Evolutionary conservation across 1,140 invertebrate species (phyloP), one percentile per base, ranked within the genome.

Genomic region (Drosophila bocqueti): DNA sequence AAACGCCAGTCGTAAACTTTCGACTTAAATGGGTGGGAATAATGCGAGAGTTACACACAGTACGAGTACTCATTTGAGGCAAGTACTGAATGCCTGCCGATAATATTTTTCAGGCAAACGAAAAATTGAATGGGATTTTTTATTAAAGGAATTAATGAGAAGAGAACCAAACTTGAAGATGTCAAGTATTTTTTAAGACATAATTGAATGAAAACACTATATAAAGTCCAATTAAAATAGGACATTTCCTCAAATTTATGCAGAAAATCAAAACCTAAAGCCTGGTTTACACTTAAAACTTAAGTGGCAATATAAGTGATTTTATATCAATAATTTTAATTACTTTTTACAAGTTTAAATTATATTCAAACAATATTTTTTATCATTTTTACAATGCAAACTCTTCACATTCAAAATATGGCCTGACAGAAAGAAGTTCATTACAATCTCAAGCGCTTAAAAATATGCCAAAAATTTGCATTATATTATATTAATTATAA

Each of bases 1-100:
- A 87, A 87, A 89, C 54, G 73, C 67, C 54, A 62, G 64, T 79
- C 76, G 81, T 87, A 86, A 86, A 86, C 66, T 76, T 79, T 67
- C 62, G 58, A 60, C 75, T 78, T 31, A 38, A 73, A 67, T 34
- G 60, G 59, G 42, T 74, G 52, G 38, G 58, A 64, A 54, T 52
- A 47, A 59, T 26, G 52, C 15, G 46, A 18, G 26, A 40, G 21
- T 55, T 29, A 50, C 31, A 4, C 52, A 55, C 45, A 76, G 62
- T 61, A 47, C 61, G 50, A 62, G 59, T 34, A 63, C 54, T 49
- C 61, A 45, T 42, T 42, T 64, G 26, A 43, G 36, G 60, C 13
- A 43, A 43, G 16, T 36, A 21, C 52, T 36, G 52, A 4, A 29
- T 47, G 13, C 6, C 21, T 8, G 46, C 3, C 5, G 21, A 55